phyloP scores from a whole-genome alignment of 2,797 vertebrate genomes.

The Sus cebifrons region DNA sequence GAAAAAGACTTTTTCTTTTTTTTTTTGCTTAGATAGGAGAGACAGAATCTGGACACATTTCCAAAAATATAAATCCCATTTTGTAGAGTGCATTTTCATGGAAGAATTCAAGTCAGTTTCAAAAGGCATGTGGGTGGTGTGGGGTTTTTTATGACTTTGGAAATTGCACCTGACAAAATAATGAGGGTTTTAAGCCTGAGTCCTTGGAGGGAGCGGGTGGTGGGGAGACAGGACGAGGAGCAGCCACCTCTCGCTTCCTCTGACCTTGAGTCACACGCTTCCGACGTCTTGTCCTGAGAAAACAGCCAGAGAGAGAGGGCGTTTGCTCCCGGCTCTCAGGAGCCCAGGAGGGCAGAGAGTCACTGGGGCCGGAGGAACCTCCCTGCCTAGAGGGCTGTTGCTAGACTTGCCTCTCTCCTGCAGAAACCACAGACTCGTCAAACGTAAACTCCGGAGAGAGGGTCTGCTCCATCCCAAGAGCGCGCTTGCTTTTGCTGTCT shows the following conservation, averaged over 20 bases:
- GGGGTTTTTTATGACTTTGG: constrained; percentile 14
- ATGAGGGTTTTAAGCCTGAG: constrained; percentile 1
- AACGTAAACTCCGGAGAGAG: background rate
- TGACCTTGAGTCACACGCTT: background rate
- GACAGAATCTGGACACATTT: background rate
- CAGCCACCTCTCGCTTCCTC: background rate
- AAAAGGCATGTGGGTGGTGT: background rate
- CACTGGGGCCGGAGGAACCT: background rate
- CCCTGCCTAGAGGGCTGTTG: background rate
- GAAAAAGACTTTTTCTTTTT: background rate
- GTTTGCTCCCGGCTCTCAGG: background rate
- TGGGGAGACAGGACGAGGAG: background rate
- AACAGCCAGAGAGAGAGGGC: background rate
- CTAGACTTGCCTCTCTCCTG: background rate
- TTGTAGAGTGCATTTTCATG: background rate
- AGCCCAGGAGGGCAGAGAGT: background rate
- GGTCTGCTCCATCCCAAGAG: background rate
- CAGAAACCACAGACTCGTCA: background rate
- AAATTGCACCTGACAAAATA: constrained; percentile 73
- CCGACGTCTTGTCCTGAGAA: constrained; percentile 48
- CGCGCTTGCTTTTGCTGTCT: background rate
- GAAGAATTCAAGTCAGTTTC: constrained; percentile 7
- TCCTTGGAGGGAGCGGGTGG: background rate
- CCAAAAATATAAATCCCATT: background rate
- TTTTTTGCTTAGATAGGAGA: background rate